phyloP scores from a whole-genome alignment of 2,113 vertebrate species.

The Penelope pileata region DNA sequence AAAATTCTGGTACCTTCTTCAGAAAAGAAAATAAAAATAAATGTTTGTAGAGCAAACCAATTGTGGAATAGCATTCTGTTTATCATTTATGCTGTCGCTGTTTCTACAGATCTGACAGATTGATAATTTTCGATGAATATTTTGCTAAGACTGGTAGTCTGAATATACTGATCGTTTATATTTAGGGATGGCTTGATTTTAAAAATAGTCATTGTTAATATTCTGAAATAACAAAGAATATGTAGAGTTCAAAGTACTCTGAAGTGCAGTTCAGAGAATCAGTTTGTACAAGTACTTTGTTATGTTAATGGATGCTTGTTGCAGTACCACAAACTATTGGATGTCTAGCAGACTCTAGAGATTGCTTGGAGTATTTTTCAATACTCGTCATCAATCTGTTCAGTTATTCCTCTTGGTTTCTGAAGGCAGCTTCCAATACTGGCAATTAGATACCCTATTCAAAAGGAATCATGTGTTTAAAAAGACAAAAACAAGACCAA shows the following conservation, averaged over 20 bases:
- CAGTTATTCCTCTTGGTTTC: constrained; percentile 20
- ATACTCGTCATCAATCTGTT: constrained; percentile 25
- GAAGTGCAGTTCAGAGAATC: constrained; percentile 18
- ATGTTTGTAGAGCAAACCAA: not conserved
- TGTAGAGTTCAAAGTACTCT: not conserved
- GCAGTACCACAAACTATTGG: constrained; percentile 24
- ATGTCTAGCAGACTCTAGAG: constrained; percentile 17
- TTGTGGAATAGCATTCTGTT: not conserved
- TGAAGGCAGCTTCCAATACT: constrained; percentile 14
- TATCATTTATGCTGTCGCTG: not conserved
- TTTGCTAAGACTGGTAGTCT: not conserved
- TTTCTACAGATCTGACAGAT: not conserved
- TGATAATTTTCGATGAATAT: constrained; percentile 34
- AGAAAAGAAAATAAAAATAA: constrained; percentile 3
- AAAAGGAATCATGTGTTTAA: not conserved
- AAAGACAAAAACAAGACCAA: not conserved
- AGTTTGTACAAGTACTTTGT: constrained; percentile 26
- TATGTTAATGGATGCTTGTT: constrained; percentile 29
- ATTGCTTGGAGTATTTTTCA: constrained; percentile 38
- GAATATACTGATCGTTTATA: constrained; percentile 1
- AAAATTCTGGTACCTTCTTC: constrained; percentile 37
- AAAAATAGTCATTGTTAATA: constrained; percentile 8
- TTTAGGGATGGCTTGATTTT: constrained; percentile 11
- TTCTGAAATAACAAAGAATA: constrained; percentile 29
- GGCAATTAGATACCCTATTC: not conserved